Evolutionary conservation across 1,140 invertebrate species (phyloP).

Genomic region (Copidosoma floridanum): DNA sequence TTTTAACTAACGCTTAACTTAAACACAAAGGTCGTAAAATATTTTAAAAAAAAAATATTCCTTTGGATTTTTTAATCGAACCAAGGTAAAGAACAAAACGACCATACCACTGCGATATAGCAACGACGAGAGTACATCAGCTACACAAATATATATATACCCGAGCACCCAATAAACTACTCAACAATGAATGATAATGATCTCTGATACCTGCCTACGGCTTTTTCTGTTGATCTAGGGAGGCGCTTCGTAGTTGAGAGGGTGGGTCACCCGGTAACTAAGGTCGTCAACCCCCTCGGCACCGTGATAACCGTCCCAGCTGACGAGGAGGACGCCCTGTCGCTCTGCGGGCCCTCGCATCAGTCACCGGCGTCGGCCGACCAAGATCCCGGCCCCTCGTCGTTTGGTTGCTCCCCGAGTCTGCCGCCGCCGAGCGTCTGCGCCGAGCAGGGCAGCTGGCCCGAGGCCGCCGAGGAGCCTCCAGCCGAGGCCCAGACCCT

Average conservation of each 20-base stretch:
- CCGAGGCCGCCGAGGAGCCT: slow-evolving; percentile 47
- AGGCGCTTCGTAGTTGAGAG: slow-evolving; percentile 61
- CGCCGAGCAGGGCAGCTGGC: slow-evolving; percentile 52
- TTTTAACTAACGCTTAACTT: no score
- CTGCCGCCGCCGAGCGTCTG: slow-evolving; percentile 49
- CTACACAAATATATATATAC: no score
- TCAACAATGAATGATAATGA: slow-evolving; percentile 14
- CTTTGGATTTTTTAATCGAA: no score
- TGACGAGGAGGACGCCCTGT: slow-evolving; percentile 54
- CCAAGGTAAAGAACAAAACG: no score
- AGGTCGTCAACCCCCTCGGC: slow-evolving; percentile 71
- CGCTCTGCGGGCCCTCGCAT: slow-evolving; percentile 43
- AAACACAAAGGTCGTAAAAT: no score
- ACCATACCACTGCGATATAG: no score
- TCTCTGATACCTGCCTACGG: slow-evolving; percentile 69
- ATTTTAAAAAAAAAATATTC: no score
- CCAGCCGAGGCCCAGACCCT: slow-evolving; percentile 43
- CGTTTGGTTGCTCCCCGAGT: no score
- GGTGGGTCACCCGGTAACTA: slow-evolving; percentile 60
- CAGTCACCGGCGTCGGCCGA: slow-evolving; percentile 43
- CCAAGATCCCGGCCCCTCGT: not conserved
- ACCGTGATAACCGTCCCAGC: slow-evolving; percentile 64
- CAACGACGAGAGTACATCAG: no score
- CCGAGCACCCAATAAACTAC: no score
- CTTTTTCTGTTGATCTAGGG: slow-evolving; percentile 71